Evolutionary conservation across 92 coral and sea anemone genomes (phyloP).

Genomic region (Palythoa grandiflora): DNA sequence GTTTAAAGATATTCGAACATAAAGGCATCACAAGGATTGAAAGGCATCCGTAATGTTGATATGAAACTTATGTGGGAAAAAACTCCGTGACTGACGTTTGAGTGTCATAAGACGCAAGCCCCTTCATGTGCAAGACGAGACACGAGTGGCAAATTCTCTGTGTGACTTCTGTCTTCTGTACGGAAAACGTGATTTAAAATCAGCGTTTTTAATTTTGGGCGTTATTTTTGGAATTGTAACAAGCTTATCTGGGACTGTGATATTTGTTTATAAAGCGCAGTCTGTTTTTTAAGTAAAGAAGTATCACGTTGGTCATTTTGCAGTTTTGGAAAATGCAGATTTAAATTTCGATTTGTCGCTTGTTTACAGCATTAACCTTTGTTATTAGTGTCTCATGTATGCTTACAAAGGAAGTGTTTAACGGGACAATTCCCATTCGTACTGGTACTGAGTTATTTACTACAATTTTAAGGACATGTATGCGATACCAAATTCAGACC

Average conservation of each 20-base stretch:
- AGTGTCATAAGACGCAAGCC: neutral
- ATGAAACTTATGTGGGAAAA: neutral
- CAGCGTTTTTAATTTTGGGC: neutral
- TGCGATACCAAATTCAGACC: slow-evolving; percentile 56
- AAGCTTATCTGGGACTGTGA: slow-evolving; percentile 15
- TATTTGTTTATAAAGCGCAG: neutral
- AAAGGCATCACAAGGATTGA: slow-evolving; percentile 3
- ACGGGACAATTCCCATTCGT: neutral
- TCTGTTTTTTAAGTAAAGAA: neutral
- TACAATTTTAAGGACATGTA: slow-evolving; percentile 43
- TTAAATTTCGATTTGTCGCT: neutral
- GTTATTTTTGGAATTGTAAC: neutral
- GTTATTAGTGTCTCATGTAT: neutral
- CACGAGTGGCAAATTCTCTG: neutral
- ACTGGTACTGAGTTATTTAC: neutral
- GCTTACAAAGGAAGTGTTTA: slow-evolving; percentile 25
- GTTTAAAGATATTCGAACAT: slow-evolving; percentile 9
- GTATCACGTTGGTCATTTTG: slow-evolving; percentile 15
- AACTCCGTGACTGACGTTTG: slow-evolving; percentile 10
- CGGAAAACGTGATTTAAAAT: slow-evolving; percentile 8
- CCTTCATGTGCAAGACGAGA: neutral
- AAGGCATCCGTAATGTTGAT: neutral
- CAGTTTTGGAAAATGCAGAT: neutral
- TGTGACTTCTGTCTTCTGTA: neutral
- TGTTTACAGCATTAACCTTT: slow-evolving; percentile 2